These are phyloP conservation scores for Rhingia rostrata DNA, from an alignment of 2,888 invertebrate species.

Conservation along the genomic window DNA sequence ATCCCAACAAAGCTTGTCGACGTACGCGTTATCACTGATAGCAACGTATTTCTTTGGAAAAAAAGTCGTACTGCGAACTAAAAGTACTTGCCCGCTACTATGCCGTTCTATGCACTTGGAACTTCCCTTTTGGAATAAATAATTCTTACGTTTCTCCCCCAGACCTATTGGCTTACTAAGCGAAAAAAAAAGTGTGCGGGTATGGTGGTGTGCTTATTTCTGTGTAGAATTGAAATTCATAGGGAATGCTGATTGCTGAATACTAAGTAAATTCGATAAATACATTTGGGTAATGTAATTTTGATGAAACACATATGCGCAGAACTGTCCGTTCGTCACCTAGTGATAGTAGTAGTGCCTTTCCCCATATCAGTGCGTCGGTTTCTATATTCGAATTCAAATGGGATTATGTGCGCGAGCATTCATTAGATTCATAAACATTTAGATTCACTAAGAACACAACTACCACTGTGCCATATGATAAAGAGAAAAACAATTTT, in stretches of 20 bases:
- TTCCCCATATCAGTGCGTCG: slow-evolving; percentile 41
- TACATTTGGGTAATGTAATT: slow-evolving; percentile 58
- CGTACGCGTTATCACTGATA: slow-evolving; percentile 54
- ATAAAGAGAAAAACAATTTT: slow-evolving; percentile 11
- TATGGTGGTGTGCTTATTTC: slow-evolving; percentile 44
- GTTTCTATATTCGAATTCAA: slow-evolving; percentile 27
- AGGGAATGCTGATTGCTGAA: slow-evolving; percentile 68
- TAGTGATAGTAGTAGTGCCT: slow-evolving; percentile 20
- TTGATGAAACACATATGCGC: slow-evolving; percentile 63
- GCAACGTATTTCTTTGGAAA: slow-evolving; percentile 21
- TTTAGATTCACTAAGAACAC: neutral
- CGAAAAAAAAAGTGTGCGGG: neutral
- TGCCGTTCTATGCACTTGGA: slow-evolving; percentile 44
- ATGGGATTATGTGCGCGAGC: slow-evolving; percentile 7
- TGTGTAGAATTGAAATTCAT: slow-evolving; percentile 51
- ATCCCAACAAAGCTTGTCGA: slow-evolving; percentile 9
- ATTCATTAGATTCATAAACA: neutral
- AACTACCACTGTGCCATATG: too few species aligned
- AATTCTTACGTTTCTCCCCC: slow-evolving; percentile 47
- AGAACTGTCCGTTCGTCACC: slow-evolving; percentile 25
- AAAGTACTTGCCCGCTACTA: slow-evolving; percentile 37
- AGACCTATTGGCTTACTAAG: slow-evolving; percentile 56
- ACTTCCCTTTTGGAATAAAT: slow-evolving; percentile 64
- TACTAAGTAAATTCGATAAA: slow-evolving; percentile 57
- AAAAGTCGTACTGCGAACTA: slow-evolving; percentile 1